Evolutionary conservation across 2,797 vertebrate species (phyloP), one percentile per base, ranked within the genome.

Genomic region (Emys orbicularis): DNA sequence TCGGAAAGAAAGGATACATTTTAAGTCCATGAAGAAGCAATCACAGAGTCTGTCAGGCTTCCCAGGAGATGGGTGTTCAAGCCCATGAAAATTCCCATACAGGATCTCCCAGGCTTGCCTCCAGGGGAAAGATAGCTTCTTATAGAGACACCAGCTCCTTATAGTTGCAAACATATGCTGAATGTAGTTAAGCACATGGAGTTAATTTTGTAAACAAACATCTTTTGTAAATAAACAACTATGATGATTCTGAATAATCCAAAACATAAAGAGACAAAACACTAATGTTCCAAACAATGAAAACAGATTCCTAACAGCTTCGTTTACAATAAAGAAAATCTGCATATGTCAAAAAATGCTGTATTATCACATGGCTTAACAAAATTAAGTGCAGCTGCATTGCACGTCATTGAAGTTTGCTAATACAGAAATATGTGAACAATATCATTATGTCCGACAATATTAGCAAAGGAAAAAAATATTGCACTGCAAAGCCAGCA

Each of bases 201-300:
- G 53, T 41, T 91, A 87, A 94, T 93, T 95, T 90, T 12, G 49
- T 79, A 85, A 97, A 97, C 89, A 96, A 85, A 91, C 82, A 94
- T 47, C 68, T 83, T 54, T 54, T 8, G 21, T 25, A 54, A 54
- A 54, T 25, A 25, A 54, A 54, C 83, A 1, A 91, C 88, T 94
- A 90, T 53, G 93, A 95, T 93, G 91, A 95, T 92, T 97, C 91
- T 94, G 94, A 92, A 97, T 92, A 97, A 95, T 97, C 88, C 92
- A 97, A 96, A 97, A 95, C 96, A 97, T 85, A 90, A 92, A 97
- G 86, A 96, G 93, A 92, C 95, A 93, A 92, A 96, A 94, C 74
- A 81, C 47, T 90, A 97, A 95, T 44, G 95, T 81, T 97, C 89
- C 79, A 95, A 86, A 93, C 91, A 97, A 97, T 95, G 90, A 95